Percentiles rank a stretch among this genome's conserved stretches.
Conservation (phyloP, 2,113 vertebrate genomes). For the Corythaeola cristata region DNA sequence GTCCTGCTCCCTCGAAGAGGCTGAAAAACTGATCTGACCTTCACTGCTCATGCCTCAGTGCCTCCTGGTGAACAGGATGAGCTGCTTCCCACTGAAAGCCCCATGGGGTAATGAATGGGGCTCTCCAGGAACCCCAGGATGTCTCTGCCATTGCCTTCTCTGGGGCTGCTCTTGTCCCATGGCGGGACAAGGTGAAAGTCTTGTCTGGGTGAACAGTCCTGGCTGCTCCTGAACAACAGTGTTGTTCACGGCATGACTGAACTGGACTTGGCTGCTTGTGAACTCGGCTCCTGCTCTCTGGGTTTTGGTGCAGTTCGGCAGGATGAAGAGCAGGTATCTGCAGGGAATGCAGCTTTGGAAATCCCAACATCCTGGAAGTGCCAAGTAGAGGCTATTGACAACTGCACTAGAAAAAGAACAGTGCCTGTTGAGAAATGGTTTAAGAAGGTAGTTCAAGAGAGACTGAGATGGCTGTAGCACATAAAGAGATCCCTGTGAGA, state of each 20-base stretch:
- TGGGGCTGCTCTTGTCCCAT: rapidly evolving
- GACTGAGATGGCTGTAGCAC: background rate
- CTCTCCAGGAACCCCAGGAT: background rate
- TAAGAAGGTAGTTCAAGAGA: background rate
- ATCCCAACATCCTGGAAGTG: background rate
- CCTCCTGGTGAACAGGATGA: background rate
- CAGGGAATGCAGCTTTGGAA: background rate
- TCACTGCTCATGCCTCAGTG: background rate
- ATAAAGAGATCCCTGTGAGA: background rate
- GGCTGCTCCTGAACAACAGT: rapidly evolving
- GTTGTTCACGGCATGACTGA: background rate
- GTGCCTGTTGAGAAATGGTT: background rate
- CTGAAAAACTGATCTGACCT: background rate
- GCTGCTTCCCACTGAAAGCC: background rate
- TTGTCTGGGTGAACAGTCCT: background rate
- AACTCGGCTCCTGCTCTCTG: background rate
- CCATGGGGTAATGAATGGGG: background rate
- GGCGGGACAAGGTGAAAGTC: background rate
- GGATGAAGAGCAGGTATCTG: background rate
- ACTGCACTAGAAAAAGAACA: background rate
- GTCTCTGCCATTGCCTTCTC: background rate
- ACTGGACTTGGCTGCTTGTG: background rate
- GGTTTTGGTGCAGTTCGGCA: background rate
- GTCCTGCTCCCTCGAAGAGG: background rate
- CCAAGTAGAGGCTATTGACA: background rate